Conservation (phyloP, 2,888 invertebrate genomes). For the Nemotelus nigrinus region DNA sequence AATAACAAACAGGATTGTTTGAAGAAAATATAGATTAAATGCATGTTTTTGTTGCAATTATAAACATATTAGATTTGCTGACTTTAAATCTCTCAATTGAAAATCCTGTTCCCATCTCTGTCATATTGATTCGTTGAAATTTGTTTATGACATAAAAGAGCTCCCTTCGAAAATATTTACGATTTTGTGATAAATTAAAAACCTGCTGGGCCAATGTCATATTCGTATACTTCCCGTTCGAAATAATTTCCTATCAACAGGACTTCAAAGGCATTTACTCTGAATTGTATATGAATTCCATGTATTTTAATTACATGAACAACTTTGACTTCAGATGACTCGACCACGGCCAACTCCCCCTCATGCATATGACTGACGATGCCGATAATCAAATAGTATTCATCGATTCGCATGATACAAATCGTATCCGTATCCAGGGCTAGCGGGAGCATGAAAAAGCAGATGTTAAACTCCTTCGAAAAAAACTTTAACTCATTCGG, state of each 20-base stretch:
- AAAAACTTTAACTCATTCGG: constrained; percentile 15
- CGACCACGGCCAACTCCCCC: not conserved
- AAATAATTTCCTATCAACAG: constrained; percentile 18
- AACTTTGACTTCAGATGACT: constrained; percentile 1
- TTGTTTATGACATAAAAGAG: no score
- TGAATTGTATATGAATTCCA: not conserved
- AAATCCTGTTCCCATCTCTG: no score
- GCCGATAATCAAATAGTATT: constrained; percentile 21
- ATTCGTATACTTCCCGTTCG: not conserved
- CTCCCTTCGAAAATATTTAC: no score
- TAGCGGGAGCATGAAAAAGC: constrained; percentile 23
- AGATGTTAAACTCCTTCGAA: constrained; percentile 36
- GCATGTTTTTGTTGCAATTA: not conserved
- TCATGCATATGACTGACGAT: not conserved
- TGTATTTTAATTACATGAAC: constrained; percentile 22
- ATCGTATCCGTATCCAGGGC: not conserved
- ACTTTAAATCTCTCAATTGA: no score
- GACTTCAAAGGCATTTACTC: not conserved
- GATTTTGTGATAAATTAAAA: no score
- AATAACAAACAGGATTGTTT: not conserved
- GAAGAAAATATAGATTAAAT: not conserved
- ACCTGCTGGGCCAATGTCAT: no score
- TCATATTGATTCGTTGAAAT: no score
- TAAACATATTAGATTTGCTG: not conserved
- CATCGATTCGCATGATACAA: not conserved